Evolutionary conservation across 2,888 invertebrate species (phyloP), one percentile per base, ranked within the genome.

Genomic region (Steinernema hermaphroditum): DNA sequence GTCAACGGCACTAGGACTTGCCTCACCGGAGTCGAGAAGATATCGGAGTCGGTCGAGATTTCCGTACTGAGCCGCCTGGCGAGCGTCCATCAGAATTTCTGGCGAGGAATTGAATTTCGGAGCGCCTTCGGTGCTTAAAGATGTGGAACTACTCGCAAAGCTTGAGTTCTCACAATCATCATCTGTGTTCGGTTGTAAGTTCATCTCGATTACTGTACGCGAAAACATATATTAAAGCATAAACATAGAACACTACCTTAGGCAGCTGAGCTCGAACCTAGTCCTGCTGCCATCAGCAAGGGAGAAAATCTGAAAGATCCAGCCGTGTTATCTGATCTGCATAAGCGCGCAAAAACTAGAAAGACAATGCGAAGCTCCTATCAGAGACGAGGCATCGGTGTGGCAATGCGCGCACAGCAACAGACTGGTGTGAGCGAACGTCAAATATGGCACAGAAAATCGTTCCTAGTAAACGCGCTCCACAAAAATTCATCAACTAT

Each of bases 21-120:
- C 74, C 37, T 57, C 44, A 9, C 96, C 96, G 46, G 92, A 91
- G 85, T 96, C 95, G 2, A 97, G 91, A 37, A 97, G 90, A 88
- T 96, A 93, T 80, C 86, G 81, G 73, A 89, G 88, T 69, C 89
- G 81, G 41, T 88, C 91, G 86, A 93, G 90, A 6, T 94, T 93
- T 0, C 97, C 97, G 89, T 95, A 96, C 91, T 97, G 96, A 29
- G 96, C 95, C 12, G 95, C 95, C 89, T 93, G 93, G 29, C 95
- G 93, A 83, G 95, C 94, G 87, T 95, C 94, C 74, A 80, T 75
- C 29, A 27, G 62, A 1, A 16, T 29, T 29, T 62, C 62, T 1
- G 29, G 16, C 16, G 54, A 8, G 2, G 54, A 19, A 22, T 29
- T 27, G 12, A 27, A 1, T 32, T 32, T 32, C 2, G 46, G 62